phyloP scores from a whole-genome alignment of 2,797 vertebrate species.

The Acropternis orthonyx region DNA sequence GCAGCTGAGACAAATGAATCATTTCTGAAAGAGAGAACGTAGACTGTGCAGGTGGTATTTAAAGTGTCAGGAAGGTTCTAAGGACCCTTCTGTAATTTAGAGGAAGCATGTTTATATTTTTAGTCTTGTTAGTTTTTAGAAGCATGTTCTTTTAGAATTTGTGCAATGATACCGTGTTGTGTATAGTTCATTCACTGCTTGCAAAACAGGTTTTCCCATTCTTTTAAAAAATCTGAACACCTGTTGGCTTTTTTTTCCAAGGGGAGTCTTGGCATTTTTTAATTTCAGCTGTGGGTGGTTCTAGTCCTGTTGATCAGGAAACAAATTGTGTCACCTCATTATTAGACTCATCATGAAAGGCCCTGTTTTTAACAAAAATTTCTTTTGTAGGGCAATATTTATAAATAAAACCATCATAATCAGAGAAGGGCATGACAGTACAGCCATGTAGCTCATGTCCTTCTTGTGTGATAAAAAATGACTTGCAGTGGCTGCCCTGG shows the following conservation, averaged over 20 bases:
- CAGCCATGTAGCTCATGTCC: not conserved
- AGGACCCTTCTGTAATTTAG: not conserved
- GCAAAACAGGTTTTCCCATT: accelerated
- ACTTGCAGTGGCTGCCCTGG: not conserved
- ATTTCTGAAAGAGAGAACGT: not conserved
- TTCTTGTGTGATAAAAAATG: slow-evolving; percentile 30
- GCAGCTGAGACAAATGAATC: not conserved
- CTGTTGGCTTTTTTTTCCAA: not conserved
- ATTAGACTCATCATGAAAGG: not conserved
- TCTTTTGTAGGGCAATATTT: not conserved
- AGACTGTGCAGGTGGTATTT: not conserved
- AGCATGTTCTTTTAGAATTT: not conserved
- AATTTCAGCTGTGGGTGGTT: not conserved
- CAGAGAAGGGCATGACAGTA: not conserved
- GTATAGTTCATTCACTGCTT: not conserved
- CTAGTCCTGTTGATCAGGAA: not conserved
- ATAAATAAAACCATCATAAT: not conserved
- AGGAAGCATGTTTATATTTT: not conserved
- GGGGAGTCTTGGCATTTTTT: not conserved
- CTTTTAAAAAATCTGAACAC: not conserved
- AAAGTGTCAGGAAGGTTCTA: not conserved
- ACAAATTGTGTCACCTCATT: not conserved
- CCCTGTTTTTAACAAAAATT: not conserved
- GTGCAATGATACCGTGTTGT: not conserved
- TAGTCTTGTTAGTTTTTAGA: not conserved